These are phyloP conservation scores for Synergus laeviventris DNA, from an alignment of 2,888 invertebrate genomes.

Conservation along the genomic window DNA sequence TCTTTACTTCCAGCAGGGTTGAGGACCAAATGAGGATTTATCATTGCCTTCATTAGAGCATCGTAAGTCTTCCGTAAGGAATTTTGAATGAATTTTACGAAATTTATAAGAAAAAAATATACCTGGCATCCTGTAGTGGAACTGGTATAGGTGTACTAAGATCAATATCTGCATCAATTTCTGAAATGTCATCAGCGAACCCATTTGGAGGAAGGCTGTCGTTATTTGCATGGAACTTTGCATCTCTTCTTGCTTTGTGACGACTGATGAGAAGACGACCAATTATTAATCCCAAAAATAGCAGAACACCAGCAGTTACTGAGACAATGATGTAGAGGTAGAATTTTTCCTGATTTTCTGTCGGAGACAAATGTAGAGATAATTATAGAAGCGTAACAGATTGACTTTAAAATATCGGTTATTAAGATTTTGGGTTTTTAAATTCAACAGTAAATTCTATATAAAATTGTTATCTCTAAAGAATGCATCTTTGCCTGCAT, in stretches of 20 bases:
- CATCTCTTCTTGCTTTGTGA: constrained; percentile 80
- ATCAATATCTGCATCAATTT: constrained; percentile 88
- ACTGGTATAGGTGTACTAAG: constrained; percentile 84
- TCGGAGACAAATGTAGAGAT: constrained; percentile 33
- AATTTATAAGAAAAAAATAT: too few relatives aligned
- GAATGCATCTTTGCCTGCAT: too few relatives aligned
- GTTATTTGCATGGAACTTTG: constrained; percentile 85
- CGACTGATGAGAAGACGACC: constrained; percentile 84
- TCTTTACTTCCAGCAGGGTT: too few relatives aligned
- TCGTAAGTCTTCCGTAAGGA: too few relatives aligned
- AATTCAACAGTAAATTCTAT: too few relatives aligned
- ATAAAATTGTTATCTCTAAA: too few relatives aligned
- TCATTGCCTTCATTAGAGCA: too few relatives aligned
- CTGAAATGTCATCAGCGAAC: constrained; percentile 91
- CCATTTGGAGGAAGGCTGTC: constrained; percentile 86
- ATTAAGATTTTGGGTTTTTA: too few relatives aligned
- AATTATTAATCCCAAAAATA: constrained; percentile 85
- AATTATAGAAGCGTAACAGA: too few relatives aligned
- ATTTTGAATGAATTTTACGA: too few relatives aligned
- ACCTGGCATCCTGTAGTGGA: constrained; percentile 72
- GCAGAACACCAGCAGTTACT: constrained; percentile 83
- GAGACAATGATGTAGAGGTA: constrained; percentile 90
- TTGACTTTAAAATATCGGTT: too few relatives aligned
- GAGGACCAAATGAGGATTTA: too few relatives aligned
- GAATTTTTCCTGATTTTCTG: constrained; percentile 87